Evolutionary conservation across 2,888 invertebrate genomes (phyloP).

Genomic region (Perithous albicinctus): DNA sequence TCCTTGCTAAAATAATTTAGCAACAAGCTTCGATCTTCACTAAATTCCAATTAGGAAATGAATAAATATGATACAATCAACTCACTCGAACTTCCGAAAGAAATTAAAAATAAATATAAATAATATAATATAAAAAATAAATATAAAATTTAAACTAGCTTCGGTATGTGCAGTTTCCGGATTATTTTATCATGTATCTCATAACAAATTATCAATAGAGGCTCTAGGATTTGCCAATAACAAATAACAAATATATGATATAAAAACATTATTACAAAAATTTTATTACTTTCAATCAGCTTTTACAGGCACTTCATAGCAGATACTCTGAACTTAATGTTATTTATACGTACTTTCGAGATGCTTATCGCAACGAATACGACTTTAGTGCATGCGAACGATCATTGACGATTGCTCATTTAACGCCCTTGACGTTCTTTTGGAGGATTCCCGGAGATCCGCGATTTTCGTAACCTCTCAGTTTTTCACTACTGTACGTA

Average conservation of each 20-base stretch:
- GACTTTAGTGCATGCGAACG: not conserved
- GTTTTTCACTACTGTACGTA: not conserved
- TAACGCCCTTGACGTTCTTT: conserved; percentile 58
- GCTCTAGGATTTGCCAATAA: not conserved
- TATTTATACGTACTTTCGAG: conserved; percentile 56
- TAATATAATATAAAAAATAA: not conserved
- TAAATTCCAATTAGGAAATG: no score
- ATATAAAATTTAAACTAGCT: not conserved
- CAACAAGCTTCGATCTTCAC: no score
- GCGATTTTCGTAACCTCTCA: conserved; percentile 36
- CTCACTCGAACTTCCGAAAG: no score
- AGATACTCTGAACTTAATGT: conserved; percentile 17
- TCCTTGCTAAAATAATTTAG: no score
- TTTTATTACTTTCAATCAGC: conserved; percentile 31
- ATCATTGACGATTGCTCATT: conserved; percentile 51
- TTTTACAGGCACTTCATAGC: conserved; percentile 43
- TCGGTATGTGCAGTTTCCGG: not conserved
- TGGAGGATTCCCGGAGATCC: conserved; percentile 57
- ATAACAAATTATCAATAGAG: not conserved
- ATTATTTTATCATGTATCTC: not conserved
- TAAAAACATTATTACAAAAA: conserved; percentile 6
- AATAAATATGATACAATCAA: no score
- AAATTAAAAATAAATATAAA: no score
- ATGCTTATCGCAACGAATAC: conserved; percentile 15
- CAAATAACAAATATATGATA: not conserved